These are phyloP conservation scores for Rousettus madagascariensis DNA, from an alignment of 2,797 vertebrate species.

Conservation along the genomic window DNA sequence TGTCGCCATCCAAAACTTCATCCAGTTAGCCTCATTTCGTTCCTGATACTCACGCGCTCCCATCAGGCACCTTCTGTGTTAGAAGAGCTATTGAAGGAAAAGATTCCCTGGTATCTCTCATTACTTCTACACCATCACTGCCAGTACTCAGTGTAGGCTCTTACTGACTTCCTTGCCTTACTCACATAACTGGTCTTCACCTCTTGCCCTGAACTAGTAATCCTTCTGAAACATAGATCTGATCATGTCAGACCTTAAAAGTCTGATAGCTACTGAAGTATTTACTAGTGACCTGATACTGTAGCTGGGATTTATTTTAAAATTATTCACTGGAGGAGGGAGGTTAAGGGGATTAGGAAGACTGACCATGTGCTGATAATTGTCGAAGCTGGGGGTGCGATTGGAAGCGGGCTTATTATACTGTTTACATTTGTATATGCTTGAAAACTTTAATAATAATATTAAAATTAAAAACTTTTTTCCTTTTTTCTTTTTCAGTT, in stretches of 20 bases:
- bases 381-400: not conserved
- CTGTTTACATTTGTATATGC: not conserved
- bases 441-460: conserved; percentile 15
- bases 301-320: conserved; percentile 15
- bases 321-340: not conserved
- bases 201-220: not conserved
- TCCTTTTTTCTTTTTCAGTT: too few species aligned
- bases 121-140: not conserved
- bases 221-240: not conserved
- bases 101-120: not conserved
- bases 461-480: not conserved
- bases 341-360: not conserved
- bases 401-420: not conserved
- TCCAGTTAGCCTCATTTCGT: not conserved
- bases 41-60: not conserved
- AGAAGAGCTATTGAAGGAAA: not conserved
- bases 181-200: not conserved
- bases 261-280: not conserved
- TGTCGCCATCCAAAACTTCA: not conserved
- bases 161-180: not conserved
- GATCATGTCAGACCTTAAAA: conserved; percentile 5
- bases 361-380: not conserved
- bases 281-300: conserved; percentile 37
- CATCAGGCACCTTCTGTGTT: not conserved
- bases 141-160: not conserved